Conservation (phyloP, 2,888 invertebrate species). For the Leucania comma region DNA sequence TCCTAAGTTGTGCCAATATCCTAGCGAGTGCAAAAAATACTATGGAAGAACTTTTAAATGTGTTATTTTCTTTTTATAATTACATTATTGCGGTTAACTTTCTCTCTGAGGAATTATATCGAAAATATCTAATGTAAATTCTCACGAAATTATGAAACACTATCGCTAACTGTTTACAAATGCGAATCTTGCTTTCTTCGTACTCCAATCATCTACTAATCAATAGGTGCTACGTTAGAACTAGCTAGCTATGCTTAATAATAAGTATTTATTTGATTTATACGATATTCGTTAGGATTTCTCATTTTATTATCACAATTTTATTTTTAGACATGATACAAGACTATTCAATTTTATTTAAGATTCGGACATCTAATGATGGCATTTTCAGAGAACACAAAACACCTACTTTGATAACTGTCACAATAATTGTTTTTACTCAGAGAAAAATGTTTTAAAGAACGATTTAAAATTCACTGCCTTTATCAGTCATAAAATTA, state of each 20-base stretch:
- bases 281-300: constrained; percentile 28
- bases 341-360: no score
- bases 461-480: neutral
- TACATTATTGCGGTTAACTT: constrained; percentile 36
- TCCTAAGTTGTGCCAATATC: constrained; percentile 50
- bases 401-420: neutral
- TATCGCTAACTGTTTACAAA: constrained; percentile 15
- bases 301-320: constrained; percentile 54
- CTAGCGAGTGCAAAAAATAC: constrained; percentile 60
- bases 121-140: constrained; percentile 33
- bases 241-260: constrained; percentile 34
- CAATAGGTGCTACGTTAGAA: constrained; percentile 34
- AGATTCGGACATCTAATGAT: neutral
- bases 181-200: constrained; percentile 16
- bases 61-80: constrained; percentile 20
- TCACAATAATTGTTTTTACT: neutral
- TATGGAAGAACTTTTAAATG: constrained; percentile 55
- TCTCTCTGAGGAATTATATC: constrained; percentile 40
- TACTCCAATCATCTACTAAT: constrained; percentile 35
- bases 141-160: constrained; percentile 17
- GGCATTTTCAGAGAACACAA: neutral
- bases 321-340: constrained; percentile 20
- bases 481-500: neutral
- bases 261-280: constrained; percentile 22
- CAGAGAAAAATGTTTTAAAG: neutral